A percentile compares a stretch with the other conserved stretches of the same genome.
phyloP scores from a whole-genome alignment of 2,888 invertebrate genomes.

The Vesta saturnalis region DNA sequence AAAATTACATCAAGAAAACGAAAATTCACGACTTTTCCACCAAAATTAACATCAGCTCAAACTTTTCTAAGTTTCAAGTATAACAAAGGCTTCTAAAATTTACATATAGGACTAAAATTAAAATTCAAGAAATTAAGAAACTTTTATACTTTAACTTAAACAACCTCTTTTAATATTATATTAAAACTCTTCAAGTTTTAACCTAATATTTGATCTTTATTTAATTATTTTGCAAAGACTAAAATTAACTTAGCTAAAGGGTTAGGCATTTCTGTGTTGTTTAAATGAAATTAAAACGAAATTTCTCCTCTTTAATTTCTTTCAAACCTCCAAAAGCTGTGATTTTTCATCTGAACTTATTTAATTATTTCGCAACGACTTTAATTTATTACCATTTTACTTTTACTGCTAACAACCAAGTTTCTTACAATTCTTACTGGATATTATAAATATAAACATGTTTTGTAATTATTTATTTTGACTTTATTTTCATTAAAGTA shows the following conservation, averaged over 20 bases:
- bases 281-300: conserved; percentile 11
- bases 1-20: background rate
- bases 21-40: conserved; percentile 17
- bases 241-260: conserved; percentile 2
- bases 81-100: conserved; percentile 36
- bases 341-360: conserved; percentile 5
- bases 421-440: too few relatives aligned
- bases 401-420: too few relatives aligned
- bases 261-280: conserved; percentile 3
- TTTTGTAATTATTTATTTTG: too few relatives aligned
- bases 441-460: too few relatives aligned
- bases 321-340: conserved; percentile 5
- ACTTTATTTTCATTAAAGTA: too few relatives aligned
- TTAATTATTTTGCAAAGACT: conserved; percentile 20
- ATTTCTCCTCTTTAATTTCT: conserved; percentile 5
- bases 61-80: conserved; percentile 23
- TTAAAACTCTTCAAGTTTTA: conserved; percentile 10
- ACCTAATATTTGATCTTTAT: conserved; percentile 26
- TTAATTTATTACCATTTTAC: conserved; percentile 8
- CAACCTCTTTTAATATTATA: conserved; percentile 16
- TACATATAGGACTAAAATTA: conserved; percentile 37
- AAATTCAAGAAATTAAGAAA: conserved; percentile 35
- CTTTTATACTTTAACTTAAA: conserved; percentile 19
- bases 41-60: conserved; percentile 30
- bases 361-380: conserved; percentile 7